These are phyloP conservation scores for Martes martes DNA, from an alignment of 2,113 vertebrate species.

Conservation along the genomic window DNA sequence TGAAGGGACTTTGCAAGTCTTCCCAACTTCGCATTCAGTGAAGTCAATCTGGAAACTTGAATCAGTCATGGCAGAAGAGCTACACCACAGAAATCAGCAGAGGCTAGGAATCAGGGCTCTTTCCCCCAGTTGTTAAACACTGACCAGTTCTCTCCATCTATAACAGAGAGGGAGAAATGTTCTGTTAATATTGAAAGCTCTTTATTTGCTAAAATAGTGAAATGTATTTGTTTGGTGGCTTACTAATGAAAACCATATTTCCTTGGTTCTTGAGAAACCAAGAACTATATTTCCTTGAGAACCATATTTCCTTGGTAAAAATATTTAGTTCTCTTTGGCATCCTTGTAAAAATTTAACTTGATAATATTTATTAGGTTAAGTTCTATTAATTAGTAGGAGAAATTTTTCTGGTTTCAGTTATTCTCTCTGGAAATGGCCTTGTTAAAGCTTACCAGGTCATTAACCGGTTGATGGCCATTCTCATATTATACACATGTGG, in stretches of 20 bases:
- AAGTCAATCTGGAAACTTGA: not conserved
- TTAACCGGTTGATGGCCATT: not conserved
- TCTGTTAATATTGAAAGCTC: not conserved
- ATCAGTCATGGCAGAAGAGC: not conserved
- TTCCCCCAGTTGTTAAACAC: not conserved
- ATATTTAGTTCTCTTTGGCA: not conserved
- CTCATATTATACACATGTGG: not conserved
- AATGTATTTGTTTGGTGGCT: not conserved
- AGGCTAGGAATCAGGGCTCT: not conserved
- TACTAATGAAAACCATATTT: not conserved
- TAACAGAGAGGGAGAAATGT: not conserved
- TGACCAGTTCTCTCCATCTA: not conserved
- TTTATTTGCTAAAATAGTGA: not conserved
- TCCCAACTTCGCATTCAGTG: not conserved
- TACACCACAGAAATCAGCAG: not conserved
- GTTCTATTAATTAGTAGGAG: not conserved
- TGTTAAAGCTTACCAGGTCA: not conserved
- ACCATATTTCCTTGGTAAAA: not conserved
- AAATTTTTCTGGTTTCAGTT: not conserved
- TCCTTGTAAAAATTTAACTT: not conserved
- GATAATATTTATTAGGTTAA: not conserved
- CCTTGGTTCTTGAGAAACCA: not conserved
- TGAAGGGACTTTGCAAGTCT: not conserved
- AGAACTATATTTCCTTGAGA: not conserved
- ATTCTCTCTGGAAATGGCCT: not conserved